Percentiles rank a stretch among this genome's conserved stretches.
phyloP scores from a whole-genome alignment of 2,113 vertebrate genomes.

The Heptranchias perlo region DNA sequence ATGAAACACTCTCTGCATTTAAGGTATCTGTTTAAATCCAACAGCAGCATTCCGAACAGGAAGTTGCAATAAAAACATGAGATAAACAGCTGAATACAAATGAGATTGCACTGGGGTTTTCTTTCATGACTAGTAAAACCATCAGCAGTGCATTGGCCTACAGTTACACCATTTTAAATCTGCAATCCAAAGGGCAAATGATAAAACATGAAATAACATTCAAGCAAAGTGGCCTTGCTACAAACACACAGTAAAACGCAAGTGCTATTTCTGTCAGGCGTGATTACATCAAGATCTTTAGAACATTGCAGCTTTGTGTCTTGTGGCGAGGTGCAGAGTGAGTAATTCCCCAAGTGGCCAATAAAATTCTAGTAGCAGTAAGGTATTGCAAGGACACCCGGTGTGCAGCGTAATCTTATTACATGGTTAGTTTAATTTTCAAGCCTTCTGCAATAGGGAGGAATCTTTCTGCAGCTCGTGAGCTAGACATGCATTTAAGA shows the following conservation, averaged over 20 bases:
- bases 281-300: conserved; percentile 18
- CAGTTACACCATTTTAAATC: background rate
- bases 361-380: conserved; percentile 56
- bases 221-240: background rate
- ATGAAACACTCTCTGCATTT: background rate
- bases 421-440: conserved; percentile 35
- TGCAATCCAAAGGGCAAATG: background rate
- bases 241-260: background rate
- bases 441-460: background rate
- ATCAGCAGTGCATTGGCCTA: background rate
- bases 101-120: background rate
- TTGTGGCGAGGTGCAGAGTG: conserved; percentile 50
- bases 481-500: background rate
- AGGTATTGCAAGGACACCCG: conserved; percentile 43
- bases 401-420: conserved; percentile 30
- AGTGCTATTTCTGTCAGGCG: conserved; percentile 17
- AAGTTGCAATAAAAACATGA: background rate
- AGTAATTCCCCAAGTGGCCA: conserved; percentile 56
- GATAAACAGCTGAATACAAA: conserved; percentile 5
- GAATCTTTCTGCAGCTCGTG: conserved; percentile 25
- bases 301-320: background rate
- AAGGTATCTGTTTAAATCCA: background rate
- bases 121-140: background rate
- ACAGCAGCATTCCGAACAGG: background rate
- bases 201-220: background rate